phyloP scores from a whole-genome alignment of 2,888 invertebrate species.

The Acanthosepion esculentum region DNA sequence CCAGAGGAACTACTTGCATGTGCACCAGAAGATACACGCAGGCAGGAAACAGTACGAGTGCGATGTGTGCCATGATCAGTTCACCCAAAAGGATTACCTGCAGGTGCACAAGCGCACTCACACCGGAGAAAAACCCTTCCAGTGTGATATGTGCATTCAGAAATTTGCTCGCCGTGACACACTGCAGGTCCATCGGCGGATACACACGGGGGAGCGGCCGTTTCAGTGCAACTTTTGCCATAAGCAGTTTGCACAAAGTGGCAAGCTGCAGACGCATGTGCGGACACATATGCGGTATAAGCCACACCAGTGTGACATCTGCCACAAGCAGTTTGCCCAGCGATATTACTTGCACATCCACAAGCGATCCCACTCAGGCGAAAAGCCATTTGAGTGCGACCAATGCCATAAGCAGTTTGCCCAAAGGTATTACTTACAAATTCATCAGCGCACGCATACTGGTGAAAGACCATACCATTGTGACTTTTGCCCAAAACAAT shows the following conservation, averaged over 20 bases:
- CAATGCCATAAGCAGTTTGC: constrained; percentile 38
- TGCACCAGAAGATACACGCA: constrained; percentile 42
- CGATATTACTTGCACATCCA: constrained; percentile 44
- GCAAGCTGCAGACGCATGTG: constrained; percentile 47
- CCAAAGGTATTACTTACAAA: constrained; percentile 46
- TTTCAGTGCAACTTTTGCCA: constrained; percentile 47
- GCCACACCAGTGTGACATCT: constrained; percentile 41
- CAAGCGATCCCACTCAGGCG: constrained; percentile 39
- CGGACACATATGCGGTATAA: constrained; percentile 38
- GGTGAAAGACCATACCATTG: constrained; percentile 42
- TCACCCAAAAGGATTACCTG: constrained; percentile 41
- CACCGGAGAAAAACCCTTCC: constrained; percentile 44
- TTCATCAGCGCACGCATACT: constrained; percentile 43
- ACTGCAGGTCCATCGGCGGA: constrained; percentile 38
- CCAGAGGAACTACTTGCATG: constrained; percentile 41
- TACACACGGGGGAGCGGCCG: constrained; percentile 40
- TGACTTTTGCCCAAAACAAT: constrained; percentile 39
- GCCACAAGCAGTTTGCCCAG: constrained; percentile 45
- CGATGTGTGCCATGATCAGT: constrained; percentile 3
- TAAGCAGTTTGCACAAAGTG: constrained; percentile 43
- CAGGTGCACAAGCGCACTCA: constrained; percentile 44
- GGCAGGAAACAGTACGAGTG: constrained; percentile 46
- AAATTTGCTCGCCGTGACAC: constrained; percentile 42
- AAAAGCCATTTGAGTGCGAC: constrained; percentile 47
- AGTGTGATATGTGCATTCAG: constrained; percentile 44